Percentiles rank a stretch among this genome's conserved stretches.
Conservation (phyloP, 2,113 vertebrate genomes). For the Strigops habroptila region DNA sequence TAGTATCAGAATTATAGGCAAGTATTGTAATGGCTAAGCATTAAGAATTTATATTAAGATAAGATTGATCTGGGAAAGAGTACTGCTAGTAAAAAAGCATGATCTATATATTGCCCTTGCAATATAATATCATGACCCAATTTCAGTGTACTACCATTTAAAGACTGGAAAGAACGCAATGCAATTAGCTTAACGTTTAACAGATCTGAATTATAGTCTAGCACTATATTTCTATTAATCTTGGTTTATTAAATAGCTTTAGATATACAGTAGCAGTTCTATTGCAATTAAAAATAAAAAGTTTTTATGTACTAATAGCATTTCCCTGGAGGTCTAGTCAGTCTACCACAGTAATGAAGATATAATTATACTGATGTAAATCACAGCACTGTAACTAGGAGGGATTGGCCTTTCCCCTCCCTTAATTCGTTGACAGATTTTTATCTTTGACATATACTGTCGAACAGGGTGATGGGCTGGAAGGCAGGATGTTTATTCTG, state of each 20-base stretch:
- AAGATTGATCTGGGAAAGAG: not conserved
- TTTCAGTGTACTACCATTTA: not conserved
- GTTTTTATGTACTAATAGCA: conserved; percentile 7
- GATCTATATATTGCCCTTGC: not conserved
- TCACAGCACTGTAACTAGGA: conserved; percentile 66
- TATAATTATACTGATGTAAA: conserved; percentile 82
- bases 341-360: conserved; percentile 74
- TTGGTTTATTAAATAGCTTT: not conserved
- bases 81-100: not conserved
- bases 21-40: not conserved
- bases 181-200: conserved; percentile 15
- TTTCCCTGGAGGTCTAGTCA: conserved; percentile 63
- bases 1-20: conserved; percentile 10
- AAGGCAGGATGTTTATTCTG: conserved; percentile 59
- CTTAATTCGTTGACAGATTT: conserved; percentile 73
- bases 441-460: conserved; percentile 76
- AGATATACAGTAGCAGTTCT: conserved; percentile 2
- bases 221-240: not conserved
- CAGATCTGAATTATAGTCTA: not conserved
- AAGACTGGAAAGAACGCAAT: not conserved
- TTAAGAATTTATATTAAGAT: not conserved
- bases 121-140: not conserved
- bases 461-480: conserved; percentile 45
- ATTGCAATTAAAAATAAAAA: conserved; percentile 56
- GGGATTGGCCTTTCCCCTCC: conserved; percentile 72